A percentile compares a stretch with the other conserved stretches of the same genome.
Evolutionary conservation across 2,888 invertebrate genomes (phyloP).

Genomic region (Colletes collaris): DNA sequence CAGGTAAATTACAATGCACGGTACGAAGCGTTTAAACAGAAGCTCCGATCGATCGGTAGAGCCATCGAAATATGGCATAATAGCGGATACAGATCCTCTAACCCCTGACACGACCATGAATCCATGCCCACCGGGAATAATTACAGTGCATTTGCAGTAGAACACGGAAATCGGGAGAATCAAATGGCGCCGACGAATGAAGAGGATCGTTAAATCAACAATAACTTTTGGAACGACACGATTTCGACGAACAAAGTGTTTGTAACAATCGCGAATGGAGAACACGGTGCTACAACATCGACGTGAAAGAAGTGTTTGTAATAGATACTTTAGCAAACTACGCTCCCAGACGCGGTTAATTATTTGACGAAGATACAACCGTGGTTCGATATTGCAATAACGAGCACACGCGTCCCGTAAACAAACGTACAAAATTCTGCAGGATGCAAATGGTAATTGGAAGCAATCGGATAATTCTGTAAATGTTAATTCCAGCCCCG

Average conservation of each 20-base stretch:
- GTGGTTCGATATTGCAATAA: no score
- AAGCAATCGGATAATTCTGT: no score
- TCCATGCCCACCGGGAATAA: conserved; percentile 30
- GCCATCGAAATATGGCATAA: conserved; percentile 24
- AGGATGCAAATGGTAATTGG: no score
- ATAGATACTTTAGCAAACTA: conserved; percentile 6
- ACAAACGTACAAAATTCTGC: no score
- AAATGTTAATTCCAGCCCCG: no score
- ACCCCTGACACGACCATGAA: conserved; percentile 14
- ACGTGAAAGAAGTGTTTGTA: neutral
- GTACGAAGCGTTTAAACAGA: neutral
- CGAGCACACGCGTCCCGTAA: no score
- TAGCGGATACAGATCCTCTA: neutral
- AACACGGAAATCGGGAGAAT: conserved; percentile 20
- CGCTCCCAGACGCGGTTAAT: no score
- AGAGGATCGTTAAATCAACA: conserved; percentile 28
- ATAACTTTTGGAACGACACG: conserved; percentile 27
- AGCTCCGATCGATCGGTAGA: conserved; percentile 16
- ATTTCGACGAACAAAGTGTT: conserved; percentile 11
- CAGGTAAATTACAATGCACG: no score
- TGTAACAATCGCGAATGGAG: conserved; percentile 12
- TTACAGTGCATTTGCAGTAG: conserved; percentile 24
- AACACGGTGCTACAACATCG: neutral
- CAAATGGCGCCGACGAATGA: conserved; percentile 8
- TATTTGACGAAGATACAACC: no score